These are phyloP conservation scores for Micromys minutus DNA, from an alignment of 2,113 vertebrate species.

Conservation along the genomic window DNA sequence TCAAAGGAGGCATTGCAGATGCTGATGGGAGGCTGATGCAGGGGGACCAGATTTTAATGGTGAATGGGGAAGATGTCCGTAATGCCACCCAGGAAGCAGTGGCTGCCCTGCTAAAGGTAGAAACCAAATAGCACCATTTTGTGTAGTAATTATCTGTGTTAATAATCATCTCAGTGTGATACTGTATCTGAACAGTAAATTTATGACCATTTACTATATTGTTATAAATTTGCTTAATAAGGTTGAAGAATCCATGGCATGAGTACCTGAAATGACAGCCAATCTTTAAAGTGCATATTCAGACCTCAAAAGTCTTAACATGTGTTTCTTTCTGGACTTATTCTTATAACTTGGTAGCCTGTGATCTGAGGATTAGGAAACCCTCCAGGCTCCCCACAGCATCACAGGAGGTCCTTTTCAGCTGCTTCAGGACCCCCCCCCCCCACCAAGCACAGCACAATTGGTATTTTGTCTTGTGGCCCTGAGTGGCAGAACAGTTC, in stretches of 20 bases:
- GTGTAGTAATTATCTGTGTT: background rate
- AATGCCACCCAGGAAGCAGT: slow-evolving; percentile 95
- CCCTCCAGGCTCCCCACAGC: too few species aligned
- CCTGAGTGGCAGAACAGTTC: background rate
- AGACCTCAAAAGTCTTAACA: background rate
- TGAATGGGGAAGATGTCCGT: slow-evolving; percentile 95
- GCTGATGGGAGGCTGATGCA: slow-evolving; percentile 92
- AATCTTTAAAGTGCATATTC: background rate
- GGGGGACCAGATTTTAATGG: slow-evolving; percentile 96
- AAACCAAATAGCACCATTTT: background rate
- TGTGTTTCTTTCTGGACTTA: background rate
- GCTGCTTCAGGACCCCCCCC: background rate
- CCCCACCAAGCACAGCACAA: background rate
- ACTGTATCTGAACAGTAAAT: slow-evolving; percentile 25
- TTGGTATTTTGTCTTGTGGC: background rate
- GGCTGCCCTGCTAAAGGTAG: slow-evolving; percentile 95
- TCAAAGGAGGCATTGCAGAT: slow-evolving; percentile 95
- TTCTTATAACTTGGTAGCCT: background rate
- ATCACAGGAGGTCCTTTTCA: background rate
- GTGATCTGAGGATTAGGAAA: background rate
- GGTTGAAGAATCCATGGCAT: background rate
- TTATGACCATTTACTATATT: background rate
- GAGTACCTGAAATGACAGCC: background rate
- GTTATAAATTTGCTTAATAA: background rate
- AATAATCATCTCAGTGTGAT: background rate